Percentiles rank a stretch among this genome's conserved stretches.
Evolutionary conservation across 2,797 vertebrate genomes (phyloP).

Genomic region (Microcaecilia unicolor): DNA sequence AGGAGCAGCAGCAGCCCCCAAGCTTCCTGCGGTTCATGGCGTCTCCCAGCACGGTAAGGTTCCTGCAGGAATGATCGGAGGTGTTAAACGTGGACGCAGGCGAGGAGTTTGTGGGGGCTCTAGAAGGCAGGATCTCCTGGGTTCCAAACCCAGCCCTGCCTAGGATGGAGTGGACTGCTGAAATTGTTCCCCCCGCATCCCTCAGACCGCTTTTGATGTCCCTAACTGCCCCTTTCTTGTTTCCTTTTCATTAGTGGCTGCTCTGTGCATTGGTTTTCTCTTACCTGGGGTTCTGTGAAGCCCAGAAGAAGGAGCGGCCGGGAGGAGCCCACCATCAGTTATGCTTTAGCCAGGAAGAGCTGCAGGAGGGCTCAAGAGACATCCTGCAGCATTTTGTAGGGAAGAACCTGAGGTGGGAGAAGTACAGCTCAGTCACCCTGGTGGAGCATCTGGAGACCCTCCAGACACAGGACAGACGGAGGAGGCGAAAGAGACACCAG

Average conservation of each 20-base stretch:
- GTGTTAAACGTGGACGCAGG: no score
- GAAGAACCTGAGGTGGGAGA: constrained; percentile 26
- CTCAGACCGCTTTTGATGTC: no score
- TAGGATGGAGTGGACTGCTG: no score
- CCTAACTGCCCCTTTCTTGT: no score
- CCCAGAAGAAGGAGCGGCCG: neutral
- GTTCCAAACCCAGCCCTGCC: no score
- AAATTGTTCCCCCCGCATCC: no score
- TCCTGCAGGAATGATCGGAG: no score
- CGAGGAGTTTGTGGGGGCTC: no score
- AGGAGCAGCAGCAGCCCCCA: neutral
- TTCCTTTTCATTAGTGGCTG: neutral
- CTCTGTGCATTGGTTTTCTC: neutral
- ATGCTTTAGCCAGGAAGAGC: constrained; percentile 30
- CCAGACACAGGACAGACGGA: neutral
- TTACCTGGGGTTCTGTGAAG: neutral
- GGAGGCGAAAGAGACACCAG: neutral
- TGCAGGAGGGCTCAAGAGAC: neutral
- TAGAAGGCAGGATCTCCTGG: no score
- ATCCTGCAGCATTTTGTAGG: constrained; percentile 2
- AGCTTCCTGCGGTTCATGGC: neutral
- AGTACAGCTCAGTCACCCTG: constrained; percentile 24
- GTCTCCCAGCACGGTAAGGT: neutral
- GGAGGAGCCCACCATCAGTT: neutral
- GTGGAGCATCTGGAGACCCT: constrained; percentile 24